Percentiles rank a stretch among this genome's conserved stretches.
Evolutionary conservation across 2,797 vertebrate species (phyloP).

Genomic region (Merluccius polli): DNA sequence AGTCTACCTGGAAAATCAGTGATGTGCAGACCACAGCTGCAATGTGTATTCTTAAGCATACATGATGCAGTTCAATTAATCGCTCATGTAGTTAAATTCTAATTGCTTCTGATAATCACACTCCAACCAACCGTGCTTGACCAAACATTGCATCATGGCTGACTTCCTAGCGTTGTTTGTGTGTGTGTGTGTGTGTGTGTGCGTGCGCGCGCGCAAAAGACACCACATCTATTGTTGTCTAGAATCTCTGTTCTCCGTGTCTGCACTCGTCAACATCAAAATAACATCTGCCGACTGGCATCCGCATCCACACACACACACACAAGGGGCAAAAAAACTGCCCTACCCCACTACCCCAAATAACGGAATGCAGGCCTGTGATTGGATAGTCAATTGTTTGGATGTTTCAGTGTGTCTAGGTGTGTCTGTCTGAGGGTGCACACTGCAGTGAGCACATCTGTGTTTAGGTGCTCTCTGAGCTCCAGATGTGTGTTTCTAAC

Average conservation of each 20-base stretch:
- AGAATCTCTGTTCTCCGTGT: slow-evolving; percentile 53
- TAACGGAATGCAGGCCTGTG: slow-evolving; percentile 33
- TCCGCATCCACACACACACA: slow-evolving; percentile 68
- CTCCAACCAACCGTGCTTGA: slow-evolving; percentile 64
- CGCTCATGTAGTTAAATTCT: not conserved
- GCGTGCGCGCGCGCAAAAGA: not conserved
- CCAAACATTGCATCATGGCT: slow-evolving; percentile 65
- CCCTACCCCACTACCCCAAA: slow-evolving; percentile 21
- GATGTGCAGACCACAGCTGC: slow-evolving; percentile 58
- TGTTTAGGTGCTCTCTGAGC: slow-evolving; percentile 45
- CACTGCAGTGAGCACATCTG: slow-evolving; percentile 68
- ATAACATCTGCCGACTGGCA: slow-evolving; percentile 76
- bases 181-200: slow-evolving; percentile 12
- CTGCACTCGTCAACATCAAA: slow-evolving; percentile 65
- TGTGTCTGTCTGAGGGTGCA: slow-evolving; percentile 17
- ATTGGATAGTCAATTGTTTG: slow-evolving; percentile 20
- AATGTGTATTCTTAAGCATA: slow-evolving; percentile 27
- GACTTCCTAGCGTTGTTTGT: slow-evolving; percentile 56
- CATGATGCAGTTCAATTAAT: slow-evolving; percentile 15
- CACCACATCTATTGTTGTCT: slow-evolving; percentile 36
- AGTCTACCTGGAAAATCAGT: slow-evolving; percentile 34
- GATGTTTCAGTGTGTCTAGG: slow-evolving; percentile 14
- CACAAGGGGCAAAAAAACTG: slow-evolving; percentile 37
- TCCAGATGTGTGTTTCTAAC: slow-evolving; percentile 69
- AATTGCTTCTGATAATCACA: slow-evolving; percentile 48